A percentile compares a stretch with the other conserved stretches of the same genome.
Conservation (phyloP, 2,113 vertebrate genomes). For the Lontra canadensis region DNA sequence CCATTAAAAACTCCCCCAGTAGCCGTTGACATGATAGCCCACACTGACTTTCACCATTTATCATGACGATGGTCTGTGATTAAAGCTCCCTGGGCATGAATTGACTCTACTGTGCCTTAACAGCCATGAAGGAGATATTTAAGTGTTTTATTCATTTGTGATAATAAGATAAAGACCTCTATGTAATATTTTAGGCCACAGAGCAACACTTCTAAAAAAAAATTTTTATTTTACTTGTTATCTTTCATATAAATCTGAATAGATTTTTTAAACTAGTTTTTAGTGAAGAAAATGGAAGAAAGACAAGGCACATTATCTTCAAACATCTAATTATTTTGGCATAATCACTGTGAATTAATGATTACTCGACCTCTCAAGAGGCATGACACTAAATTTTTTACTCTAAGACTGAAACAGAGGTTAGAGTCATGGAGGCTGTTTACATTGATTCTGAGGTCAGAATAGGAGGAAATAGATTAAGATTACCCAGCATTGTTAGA, state of each 20-base stretch:
- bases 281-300: slow-evolving; percentile 30
- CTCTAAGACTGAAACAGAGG: background rate
- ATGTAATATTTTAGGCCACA: background rate
- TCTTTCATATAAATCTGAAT: background rate
- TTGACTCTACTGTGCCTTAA: slow-evolving; percentile 44
- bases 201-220: background rate
- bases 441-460: background rate
- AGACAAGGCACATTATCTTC: background rate
- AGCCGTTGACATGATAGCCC: background rate
- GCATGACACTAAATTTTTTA: background rate
- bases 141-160: slow-evolving; percentile 52
- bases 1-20: slow-evolving; percentile 45
- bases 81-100: slow-evolving; percentile 56
- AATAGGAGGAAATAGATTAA: background rate
- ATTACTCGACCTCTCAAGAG: background rate
- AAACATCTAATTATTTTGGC: slow-evolving; percentile 41
- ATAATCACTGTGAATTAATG: background rate
- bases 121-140: slow-evolving; percentile 61
- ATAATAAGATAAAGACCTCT: slow-evolving; percentile 59
- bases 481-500: background rate
- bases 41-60: slow-evolving; percentile 1
- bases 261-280: background rate
- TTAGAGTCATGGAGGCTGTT: background rate
- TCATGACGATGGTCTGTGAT: slow-evolving; percentile 59
- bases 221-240: background rate